Base-by-base conservation (phyloP, 2,888 invertebrate species). In the Hypercompe scribonia region DNA sequence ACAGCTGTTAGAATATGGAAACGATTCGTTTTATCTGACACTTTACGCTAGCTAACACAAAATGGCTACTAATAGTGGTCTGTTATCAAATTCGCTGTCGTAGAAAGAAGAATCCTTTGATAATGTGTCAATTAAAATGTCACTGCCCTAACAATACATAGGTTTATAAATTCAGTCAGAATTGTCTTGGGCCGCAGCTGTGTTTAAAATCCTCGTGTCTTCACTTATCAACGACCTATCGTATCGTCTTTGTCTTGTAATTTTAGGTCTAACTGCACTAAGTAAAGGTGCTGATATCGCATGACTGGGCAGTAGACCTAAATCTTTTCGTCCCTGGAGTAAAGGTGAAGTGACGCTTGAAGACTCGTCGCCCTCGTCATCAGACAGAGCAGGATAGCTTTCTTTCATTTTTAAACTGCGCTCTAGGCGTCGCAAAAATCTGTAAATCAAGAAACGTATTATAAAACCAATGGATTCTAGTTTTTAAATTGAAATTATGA, bases 341-440 rank as follows among this genome's bases (percentile, higher is more conserved):
- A 97, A 90, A 1, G 97, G 97, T 4, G 97, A 97, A 42, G 97
- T 97, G 64, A 97, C 97, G 86, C 96, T 96, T 36, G 97, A 97
- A 28, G 97, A 97, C 78, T 96, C 96, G 87, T 96, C 96, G 58
- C 96, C 96, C 88, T 96, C 94, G 84, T 97, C 96, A 83, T 96
- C 96, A 68, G 97, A 96, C 81, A 96, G 93, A 75, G 96, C 96
- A 71, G 96, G 96, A 82, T 96, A 94, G 83, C 95, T 96, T 87
- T 97, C 97, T 83, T 96, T 97, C 90, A 96, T 96, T 91, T 97
- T 97, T 83, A 97, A 93, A 87, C 97, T 97, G 87, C 97, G 96
- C 88, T 97, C 97, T 85, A 97, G 91, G 81, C 97, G 96, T 83
- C 97, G 96, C 72, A 97, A 94, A 92, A 97, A 97, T 92, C 97